A percentile compares a stretch with the other conserved stretches of the same genome.
Evolutionary conservation across 2,888 invertebrate genomes (phyloP).

Genomic region (Asteroscopus sphinx): DNA sequence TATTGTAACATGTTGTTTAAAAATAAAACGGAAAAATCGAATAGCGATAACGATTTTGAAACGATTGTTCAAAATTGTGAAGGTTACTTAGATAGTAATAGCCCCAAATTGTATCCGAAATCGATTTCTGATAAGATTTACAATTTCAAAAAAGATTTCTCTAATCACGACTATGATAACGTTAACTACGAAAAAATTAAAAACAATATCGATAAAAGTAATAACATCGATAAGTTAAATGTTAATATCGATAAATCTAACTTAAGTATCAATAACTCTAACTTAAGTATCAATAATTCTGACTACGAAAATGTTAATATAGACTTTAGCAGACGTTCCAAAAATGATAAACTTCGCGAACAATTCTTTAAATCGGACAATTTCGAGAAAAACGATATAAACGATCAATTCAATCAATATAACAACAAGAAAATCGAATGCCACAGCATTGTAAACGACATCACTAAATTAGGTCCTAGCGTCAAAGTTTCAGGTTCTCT

Average conservation of each 20-base stretch:
- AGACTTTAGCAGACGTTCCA: constrained; percentile 68
- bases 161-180: constrained; percentile 81
- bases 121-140: constrained; percentile 80
- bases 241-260: constrained; percentile 49
- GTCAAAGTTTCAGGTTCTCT: constrained; percentile 81
- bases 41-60: constrained; percentile 54
- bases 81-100: constrained; percentile 60
- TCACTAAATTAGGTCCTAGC: constrained; percentile 77
- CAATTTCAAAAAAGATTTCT: constrained; percentile 84
- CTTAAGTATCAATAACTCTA: constrained; percentile 35
- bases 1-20: constrained; percentile 77
- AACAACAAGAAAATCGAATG: constrained; percentile 83
- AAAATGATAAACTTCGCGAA: constrained; percentile 80
- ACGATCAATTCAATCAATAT: constrained; percentile 76
- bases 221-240: constrained; percentile 48
- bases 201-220: constrained; percentile 27
- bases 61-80: constrained; percentile 74
- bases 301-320: constrained; percentile 57
- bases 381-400: constrained; percentile 77
- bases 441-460: constrained; percentile 82
- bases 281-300: constrained; percentile 33
- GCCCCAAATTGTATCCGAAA: constrained; percentile 76
- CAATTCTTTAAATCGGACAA: constrained; percentile 75
- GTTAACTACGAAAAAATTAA: constrained; percentile 67
- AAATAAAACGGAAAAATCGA: constrained; percentile 45